A percentile compares a stretch with the other conserved stretches of the same genome.
Evolutionary conservation across 2,888 invertebrate genomes (phyloP).

Genomic region (Sylvicola cinctus): DNA sequence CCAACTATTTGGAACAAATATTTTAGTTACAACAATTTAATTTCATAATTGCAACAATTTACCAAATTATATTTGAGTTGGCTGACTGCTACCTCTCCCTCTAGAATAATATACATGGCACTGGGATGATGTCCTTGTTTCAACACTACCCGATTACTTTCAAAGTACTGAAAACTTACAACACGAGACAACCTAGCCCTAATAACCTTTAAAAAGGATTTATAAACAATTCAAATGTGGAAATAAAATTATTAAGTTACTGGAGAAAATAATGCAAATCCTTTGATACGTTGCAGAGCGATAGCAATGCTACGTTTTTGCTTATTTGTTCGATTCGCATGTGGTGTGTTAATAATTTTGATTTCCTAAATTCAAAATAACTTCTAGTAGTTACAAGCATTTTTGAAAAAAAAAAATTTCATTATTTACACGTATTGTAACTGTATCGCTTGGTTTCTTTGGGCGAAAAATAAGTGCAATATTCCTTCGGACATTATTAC

Average conservation of each 20-base stretch:
- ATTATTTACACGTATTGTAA: constrained; percentile 26
- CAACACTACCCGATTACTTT: constrained; percentile 35
- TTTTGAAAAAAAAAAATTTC: neutral
- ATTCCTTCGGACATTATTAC: constrained; percentile 31
- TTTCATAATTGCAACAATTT: constrained; percentile 2
- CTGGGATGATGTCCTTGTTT: constrained; percentile 36
- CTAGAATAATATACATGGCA: constrained; percentile 41
- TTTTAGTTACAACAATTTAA: neutral
- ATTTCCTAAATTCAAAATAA: constrained; percentile 30
- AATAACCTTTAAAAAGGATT: constrained; percentile 29
- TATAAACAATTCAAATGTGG: too few species aligned
- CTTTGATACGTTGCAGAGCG: constrained; percentile 36
- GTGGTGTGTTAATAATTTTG: constrained; percentile 33
- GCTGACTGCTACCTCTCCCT: constrained; percentile 29
- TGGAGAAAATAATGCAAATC: constrained; percentile 37
- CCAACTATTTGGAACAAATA: constrained; percentile 10
- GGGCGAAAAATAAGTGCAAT: constrained; percentile 32
- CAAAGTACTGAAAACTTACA: constrained; percentile 37
- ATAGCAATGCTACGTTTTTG: constrained; percentile 36
- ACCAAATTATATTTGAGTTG: constrained; percentile 16
- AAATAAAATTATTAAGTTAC: too few species aligned
- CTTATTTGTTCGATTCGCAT: constrained; percentile 31
- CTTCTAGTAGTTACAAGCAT: constrained; percentile 1
- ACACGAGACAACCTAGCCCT: constrained; percentile 37
- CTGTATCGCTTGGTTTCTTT: constrained; percentile 28